phyloP scores from a whole-genome alignment of 2,888 invertebrate species.

The Abrostola tripartita region DNA sequence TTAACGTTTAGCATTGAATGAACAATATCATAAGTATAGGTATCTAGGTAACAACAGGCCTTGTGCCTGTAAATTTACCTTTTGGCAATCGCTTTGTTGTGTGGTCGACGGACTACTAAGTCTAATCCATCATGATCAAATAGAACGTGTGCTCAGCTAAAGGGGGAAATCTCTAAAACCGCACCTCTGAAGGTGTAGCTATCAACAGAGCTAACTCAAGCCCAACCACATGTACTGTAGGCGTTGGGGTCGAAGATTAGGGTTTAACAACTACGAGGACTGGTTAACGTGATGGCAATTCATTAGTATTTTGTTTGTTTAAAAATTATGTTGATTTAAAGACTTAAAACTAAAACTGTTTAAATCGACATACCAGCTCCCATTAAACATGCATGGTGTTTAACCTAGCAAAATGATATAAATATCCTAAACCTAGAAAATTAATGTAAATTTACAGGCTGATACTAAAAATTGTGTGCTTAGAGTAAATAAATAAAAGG shows the following conservation, averaged over 20 bases:
- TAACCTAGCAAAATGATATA: no score
- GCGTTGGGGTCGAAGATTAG: slow-evolving; percentile 12
- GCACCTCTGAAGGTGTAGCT: neutral
- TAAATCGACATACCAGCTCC: no score
- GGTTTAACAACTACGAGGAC: neutral
- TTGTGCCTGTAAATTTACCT: neutral
- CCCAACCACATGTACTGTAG: slow-evolving; percentile 12
- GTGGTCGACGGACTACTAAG: slow-evolving; percentile 8
- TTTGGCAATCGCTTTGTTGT: slow-evolving; percentile 2
- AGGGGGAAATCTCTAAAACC: slow-evolving; percentile 28
- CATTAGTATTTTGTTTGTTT: no score
- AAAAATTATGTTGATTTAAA: no score
- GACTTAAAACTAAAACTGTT: no score
- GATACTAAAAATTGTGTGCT: no score
- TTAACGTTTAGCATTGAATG: neutral
- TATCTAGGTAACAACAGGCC: neutral
- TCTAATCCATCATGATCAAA: slow-evolving; percentile 25
- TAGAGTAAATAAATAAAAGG: no score
- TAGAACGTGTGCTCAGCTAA: slow-evolving; percentile 9
- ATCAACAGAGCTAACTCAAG: slow-evolving; percentile 1
- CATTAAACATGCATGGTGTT: no score
- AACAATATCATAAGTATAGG: neutral
- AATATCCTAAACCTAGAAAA: no score
- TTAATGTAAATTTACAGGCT: no score
- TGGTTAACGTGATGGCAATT: no score